Base-by-base conservation (phyloP, 2,797 vertebrate species). In the Avahi laniger region DNA sequence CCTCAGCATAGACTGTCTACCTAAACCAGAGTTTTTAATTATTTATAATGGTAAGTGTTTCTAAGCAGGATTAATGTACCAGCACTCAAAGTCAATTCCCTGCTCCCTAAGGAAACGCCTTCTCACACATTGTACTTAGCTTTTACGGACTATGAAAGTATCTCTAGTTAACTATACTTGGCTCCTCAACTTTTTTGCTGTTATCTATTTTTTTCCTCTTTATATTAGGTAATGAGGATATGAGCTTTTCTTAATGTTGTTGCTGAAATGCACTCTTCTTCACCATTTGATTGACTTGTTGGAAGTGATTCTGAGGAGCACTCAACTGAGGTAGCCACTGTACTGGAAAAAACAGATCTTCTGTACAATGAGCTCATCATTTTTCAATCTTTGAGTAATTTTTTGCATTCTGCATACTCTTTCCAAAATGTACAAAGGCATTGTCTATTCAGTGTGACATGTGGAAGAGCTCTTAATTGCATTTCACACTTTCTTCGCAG, bases 31-130 rank as follows among this genome's bases (percentile, higher is more conserved):
- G 94, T 30, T 98, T 92, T 98, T 91, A 99, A 99, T 98, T 98
- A 99, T 99, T 99, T 98, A 99, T 52, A 94, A 65, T 96, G 96
- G 38, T 98, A 97, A 98, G 97, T 98, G 97, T 97, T 98, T 98
- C 96, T 97, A 97, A 98, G 98, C 98, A 97, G 96, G 87, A 96
- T 78, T 98, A 98, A 98, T 92, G 96, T 92, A 97, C 84, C 75
- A 97, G 86, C 97, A 93, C 81, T 98, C 20, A 93, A 92, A 84
- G 89, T 96, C 5, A 97, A 98, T 98, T 98, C 95, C 96, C 93
- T 41, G 35, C n/a, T 97, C 91, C 94, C 95, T 81, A 78, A 96
- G 86, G 96, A 96, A 95, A 82, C 76, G 65, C 0, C 72, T 41
- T 85, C 85, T 94, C 96, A 41, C 76, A 67, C 84, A 97, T 24